Evolutionary conservation across 2,797 vertebrate genomes (phyloP).

Genomic region (Fistularia commersonii): DNA sequence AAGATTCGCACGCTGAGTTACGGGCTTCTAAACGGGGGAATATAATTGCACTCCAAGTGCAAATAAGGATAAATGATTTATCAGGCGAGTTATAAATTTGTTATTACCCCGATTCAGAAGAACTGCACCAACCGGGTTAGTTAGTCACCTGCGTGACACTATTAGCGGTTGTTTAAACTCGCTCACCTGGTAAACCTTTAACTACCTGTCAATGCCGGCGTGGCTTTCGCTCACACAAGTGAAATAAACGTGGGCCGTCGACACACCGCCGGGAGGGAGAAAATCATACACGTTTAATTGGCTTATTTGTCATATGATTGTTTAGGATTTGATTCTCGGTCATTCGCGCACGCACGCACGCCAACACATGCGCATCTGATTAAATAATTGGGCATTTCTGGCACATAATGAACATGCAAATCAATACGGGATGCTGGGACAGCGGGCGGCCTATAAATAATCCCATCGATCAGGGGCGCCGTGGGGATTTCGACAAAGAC

Average conservation of each 20-base stretch:
- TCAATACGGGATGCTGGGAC: conserved; percentile 49
- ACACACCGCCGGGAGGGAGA: conserved; percentile 25
- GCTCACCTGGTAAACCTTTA: no score
- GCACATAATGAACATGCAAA: conserved; percentile 62
- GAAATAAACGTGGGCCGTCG: conserved; percentile 24
- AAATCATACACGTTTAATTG: conserved; percentile 64
- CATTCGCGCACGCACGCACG: conserved; percentile 30
- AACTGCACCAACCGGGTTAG: no score
- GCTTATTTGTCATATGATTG: conserved; percentile 66
- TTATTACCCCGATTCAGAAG: no score
- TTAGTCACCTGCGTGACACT: no score
- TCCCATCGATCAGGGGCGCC: conserved; percentile 49
- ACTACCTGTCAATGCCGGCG: no score
- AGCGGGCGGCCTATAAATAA: conserved; percentile 51
- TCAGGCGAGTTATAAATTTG: no score
- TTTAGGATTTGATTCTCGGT: conserved; percentile 41
- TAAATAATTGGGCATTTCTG: conserved; percentile 63
- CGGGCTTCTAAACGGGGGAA: no score
- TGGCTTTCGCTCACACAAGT: conserved; percentile 9
- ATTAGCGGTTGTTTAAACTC: no score
- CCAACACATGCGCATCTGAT: conserved; percentile 39
- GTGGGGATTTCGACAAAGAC: no score
- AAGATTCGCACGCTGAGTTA: no score
- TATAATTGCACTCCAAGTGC: no score
- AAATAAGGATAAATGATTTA: no score